Conservation (phyloP, 2,888 invertebrate species). For the Drosophila cognata region DNA sequence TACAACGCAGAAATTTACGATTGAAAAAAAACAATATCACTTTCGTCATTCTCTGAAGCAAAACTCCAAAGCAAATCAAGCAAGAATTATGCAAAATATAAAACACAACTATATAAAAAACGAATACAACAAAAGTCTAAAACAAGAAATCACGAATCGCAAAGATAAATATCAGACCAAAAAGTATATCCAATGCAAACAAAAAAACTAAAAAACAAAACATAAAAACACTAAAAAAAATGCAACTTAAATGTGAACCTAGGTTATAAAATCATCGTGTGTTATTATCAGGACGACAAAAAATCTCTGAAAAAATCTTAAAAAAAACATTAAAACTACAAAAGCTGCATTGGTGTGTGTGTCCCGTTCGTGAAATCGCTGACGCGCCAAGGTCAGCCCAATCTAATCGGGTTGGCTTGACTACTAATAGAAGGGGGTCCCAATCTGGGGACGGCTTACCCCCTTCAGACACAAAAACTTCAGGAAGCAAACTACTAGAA, state of each 20-base stretch:
- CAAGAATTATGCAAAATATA: slow-evolving; percentile 24
- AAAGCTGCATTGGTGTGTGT: slow-evolving; percentile 80
- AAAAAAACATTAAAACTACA: slow-evolving; percentile 70
- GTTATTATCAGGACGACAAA: slow-evolving; percentile 61
- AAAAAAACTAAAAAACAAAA: slow-evolving; percentile 65
- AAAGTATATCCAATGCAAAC: slow-evolving; percentile 74
- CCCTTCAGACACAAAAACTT: slow-evolving; percentile 7
- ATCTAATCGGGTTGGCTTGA: slow-evolving; percentile 4
- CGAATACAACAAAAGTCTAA: slow-evolving; percentile 62
- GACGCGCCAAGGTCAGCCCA: slow-evolving; percentile 52
- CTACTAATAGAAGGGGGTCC: slow-evolving; percentile 17
- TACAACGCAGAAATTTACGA: slow-evolving; percentile 53
- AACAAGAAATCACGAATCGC: slow-evolving; percentile 68
- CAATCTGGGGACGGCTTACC: slow-evolving; percentile 4
- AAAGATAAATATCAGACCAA: slow-evolving; percentile 75
- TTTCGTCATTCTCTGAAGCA: slow-evolving; percentile 68
- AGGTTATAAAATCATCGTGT: slow-evolving; percentile 76
- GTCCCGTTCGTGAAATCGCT: slow-evolving; percentile 83
- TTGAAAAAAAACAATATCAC: slow-evolving; percentile 28
- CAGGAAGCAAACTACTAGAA: slow-evolving; percentile 3
- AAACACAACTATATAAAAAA: slow-evolving; percentile 46
- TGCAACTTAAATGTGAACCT: slow-evolving; percentile 74
- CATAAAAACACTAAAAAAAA: slow-evolving; percentile 70
- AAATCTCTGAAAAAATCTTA: slow-evolving; percentile 61
- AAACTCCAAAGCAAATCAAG: slow-evolving; percentile 24